phyloP scores from a whole-genome alignment of 2,113 vertebrate species.

The Lates calcarifer region DNA sequence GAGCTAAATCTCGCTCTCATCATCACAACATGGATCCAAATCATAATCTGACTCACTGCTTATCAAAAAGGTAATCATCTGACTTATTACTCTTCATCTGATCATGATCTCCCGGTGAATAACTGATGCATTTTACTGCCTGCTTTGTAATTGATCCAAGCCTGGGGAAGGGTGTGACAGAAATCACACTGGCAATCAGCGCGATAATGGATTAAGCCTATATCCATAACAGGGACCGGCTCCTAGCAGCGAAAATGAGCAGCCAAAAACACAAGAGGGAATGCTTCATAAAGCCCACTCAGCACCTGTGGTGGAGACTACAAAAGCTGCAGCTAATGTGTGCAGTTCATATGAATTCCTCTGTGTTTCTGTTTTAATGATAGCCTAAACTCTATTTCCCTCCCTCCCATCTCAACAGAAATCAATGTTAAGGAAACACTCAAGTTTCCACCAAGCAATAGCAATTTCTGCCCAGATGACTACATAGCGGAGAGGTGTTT shows the following conservation, averaged over 20 bases:
- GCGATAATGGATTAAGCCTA: slow-evolving; percentile 73
- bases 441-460: slow-evolving; percentile 69
- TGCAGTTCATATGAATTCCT: slow-evolving; percentile 63
- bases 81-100: slow-evolving; percentile 65
- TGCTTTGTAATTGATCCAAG: slow-evolving; percentile 73
- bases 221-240: slow-evolving; percentile 67
- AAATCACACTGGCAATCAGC: slow-evolving; percentile 75
- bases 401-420: slow-evolving; percentile 68
- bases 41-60: slow-evolving; percentile 57
- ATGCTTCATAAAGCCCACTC: slow-evolving; percentile 64
- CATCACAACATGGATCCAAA: slow-evolving; percentile 38
- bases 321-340: slow-evolving; percentile 59
- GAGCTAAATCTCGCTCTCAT: slow-evolving; percentile 52
- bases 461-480: slow-evolving; percentile 73
- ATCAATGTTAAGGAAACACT: slow-evolving; percentile 79
- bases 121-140: slow-evolving; percentile 58
- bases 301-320: slow-evolving; percentile 63
- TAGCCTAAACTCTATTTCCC: slow-evolving; percentile 68
- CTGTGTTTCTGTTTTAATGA: slow-evolving; percentile 75
- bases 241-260: slow-evolving; percentile 54
- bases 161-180: slow-evolving; percentile 61
- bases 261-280: slow-evolving; percentile 70
- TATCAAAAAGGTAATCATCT: slow-evolving; percentile 67
- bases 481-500: slow-evolving; percentile 76
- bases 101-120: slow-evolving; percentile 53